Evolutionary conservation across 2,797 vertebrate species (phyloP).

Genomic region (Mus spretus): DNA sequence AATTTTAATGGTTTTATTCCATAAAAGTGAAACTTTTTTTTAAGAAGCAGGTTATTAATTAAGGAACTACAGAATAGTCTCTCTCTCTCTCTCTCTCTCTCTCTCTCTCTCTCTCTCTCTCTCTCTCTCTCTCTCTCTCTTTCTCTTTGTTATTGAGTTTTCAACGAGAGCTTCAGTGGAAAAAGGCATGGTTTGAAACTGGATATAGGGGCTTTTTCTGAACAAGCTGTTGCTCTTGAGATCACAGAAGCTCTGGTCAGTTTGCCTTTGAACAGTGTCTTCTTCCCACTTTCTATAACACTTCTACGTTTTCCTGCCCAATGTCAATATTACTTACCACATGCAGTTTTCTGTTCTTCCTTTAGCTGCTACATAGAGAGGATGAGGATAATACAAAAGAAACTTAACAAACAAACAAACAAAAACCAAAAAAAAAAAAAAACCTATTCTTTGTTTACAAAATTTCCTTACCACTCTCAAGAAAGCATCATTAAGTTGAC

Average conservation of each 20-base stretch:
- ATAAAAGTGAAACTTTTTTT: constrained; percentile 13
- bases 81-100: too few relatives aligned
- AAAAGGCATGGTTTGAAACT: neutral
- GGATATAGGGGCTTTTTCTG: neutral
- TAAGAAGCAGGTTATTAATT: neutral
- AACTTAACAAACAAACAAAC: neutral
- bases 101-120: too few relatives aligned
- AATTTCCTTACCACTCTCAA: neutral
- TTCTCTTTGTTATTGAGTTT: neutral
- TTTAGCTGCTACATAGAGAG: neutral
- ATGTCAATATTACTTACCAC: neutral
- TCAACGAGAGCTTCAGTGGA: neutral
- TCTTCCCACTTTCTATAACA: neutral
- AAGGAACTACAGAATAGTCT: neutral
- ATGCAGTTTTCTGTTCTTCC: neutral
- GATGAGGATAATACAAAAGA: neutral
- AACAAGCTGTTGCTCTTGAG: neutral
- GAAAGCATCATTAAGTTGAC: neutral
- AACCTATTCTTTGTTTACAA: neutral
- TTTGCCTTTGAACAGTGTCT: neutral
- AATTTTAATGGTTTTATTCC: neutral
- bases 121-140: too few relatives aligned
- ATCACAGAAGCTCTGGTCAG: neutral
- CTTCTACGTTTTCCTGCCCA: neutral
- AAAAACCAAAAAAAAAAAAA: too few relatives aligned